phyloP scores from a whole-genome alignment of 2,113 vertebrate species.

The Indicator maculatus region DNA sequence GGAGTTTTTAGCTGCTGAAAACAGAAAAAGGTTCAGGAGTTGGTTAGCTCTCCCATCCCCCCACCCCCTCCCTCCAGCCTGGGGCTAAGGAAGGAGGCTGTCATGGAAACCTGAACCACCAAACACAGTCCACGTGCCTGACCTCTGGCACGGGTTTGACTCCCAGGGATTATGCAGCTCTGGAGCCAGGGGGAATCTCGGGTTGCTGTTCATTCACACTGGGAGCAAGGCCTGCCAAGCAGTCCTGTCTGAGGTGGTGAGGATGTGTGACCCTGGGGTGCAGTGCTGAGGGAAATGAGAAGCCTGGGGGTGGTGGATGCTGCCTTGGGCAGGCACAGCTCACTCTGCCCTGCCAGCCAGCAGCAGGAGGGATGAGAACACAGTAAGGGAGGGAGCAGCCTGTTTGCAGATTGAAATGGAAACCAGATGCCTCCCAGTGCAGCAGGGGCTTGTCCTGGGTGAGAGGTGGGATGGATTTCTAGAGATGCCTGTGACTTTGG shows the following conservation, averaged over 20 bases:
- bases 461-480: not conserved
- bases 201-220: conserved; percentile 64
- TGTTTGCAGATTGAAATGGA: conserved; percentile 37
- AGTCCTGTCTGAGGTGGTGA: not conserved
- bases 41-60: not conserved
- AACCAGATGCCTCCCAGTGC: conserved; percentile 53
- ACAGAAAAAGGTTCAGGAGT: not conserved
- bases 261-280: conserved; percentile 26
- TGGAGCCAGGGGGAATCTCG: conserved; percentile 41
- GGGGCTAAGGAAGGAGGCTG: conserved; percentile 50
- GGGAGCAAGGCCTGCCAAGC: conserved; percentile 25
- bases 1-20: not conserved
- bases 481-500: not conserved
- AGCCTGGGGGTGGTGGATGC: not conserved
- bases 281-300: conserved; percentile 1
- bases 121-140: conserved; percentile 31
- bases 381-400: conserved; percentile 28
- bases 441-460: not conserved
- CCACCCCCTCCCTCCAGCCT: not conserved
- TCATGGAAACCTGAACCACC: conserved; percentile 55
- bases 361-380: conserved; percentile 36
- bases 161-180: conserved; percentile 22
- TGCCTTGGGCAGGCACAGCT: conserved; percentile 29
- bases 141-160: conserved; percentile 55
- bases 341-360: conserved; percentile 22